Base-by-base conservation (phyloP, 2,888 invertebrate genomes). In the Cryptus armator region DNA sequence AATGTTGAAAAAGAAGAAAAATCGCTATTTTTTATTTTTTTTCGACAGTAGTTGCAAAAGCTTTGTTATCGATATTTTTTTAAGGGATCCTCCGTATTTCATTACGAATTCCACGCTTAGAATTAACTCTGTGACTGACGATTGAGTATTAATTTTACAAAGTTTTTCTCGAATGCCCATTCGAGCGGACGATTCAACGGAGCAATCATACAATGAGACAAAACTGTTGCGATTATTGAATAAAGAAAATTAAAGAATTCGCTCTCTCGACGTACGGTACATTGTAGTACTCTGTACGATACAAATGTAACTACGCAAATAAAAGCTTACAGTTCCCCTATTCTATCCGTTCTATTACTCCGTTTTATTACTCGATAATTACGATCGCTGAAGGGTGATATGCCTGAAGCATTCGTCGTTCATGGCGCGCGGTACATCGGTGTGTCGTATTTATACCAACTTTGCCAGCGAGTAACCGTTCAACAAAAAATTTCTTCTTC, bases 361-460 rank as follows among this genome's bases (percentile, higher is more conserved):
- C 86, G 83, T 83, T 89, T 90, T 88, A 90, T 90, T 92, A 90
- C 88, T 85, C 86, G 89, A 85, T 90, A 91, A 92, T 92, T 92
- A 90, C 86, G 88, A 86, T 86, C 87, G 86, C 29, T 87, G 83
- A 89, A 91, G 90, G 90, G 91, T 89, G 89, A 90, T 87, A 85
- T 87, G 86, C 88, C 74, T 74, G 67, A 62, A 75, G 83, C 71
- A 84, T 72, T 79, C 82, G 67, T 77, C 56, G 85, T 74, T 76
- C 75, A 70, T 66, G 81, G 76, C 62, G 75, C 51, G 67, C 44
- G 74, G n/a, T 80, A 68, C 51, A 59, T 79, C 24, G 51, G 24
- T 68, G 59, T 74, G 43, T 75, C 59, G 70, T 76, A 82, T 76
- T 76, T 76, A 37, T 71, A 64, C 48, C 62, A 59, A 76, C 12